Evolutionary conservation across 2,113 vertebrate species (phyloP), one percentile per base, ranked within the genome.

Genomic region (Misgurnus mizolepis): DNA sequence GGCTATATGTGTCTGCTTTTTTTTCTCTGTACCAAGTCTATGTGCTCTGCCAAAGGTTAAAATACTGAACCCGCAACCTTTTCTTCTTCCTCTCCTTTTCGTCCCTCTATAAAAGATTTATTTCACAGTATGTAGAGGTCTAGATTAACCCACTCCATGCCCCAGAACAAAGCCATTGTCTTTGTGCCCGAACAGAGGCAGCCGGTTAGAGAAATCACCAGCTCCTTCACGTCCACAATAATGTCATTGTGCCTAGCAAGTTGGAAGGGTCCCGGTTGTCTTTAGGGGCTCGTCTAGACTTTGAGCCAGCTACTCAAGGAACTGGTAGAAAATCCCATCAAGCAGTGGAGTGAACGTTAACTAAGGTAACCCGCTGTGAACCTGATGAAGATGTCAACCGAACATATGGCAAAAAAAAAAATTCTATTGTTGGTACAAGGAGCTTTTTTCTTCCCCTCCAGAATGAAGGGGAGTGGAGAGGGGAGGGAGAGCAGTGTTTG

Each of bases 311-410:
- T 88, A 90, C 93, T 90, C 88, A 89, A 93, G 92, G 85, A 92
- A 89, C 84, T 78, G 71, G 90, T 91, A 93, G 95, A 97, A 96
- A 98, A 96, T 96, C 96, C 96, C 93, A 93, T 96, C 92, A 96
- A 90, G 93, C 96, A 95, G 93, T 97, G 93, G 91, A 96, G 94
- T 98, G 97, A 96, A 97, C 96, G 95, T 93, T 94, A 93, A 96
- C 95, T 94, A 95, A 96, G 93, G 94, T 93, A 92, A 89, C 97
- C 96, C 94, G 96, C 94, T 93, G 96, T 93, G 97, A 95, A 95
- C 94, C 95, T 96, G 96, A 97, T 98, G 95, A 97, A 96, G 95
- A 98, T 92, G 95, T 95, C 94, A 96, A 95, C 91, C 90, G 93
- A 95, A 95, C 96, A 96, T 95, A 97, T 90, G 95, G 96, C 92